Evolutionary conservation across 2,797 vertebrate genomes (phyloP).

Genomic region (Scarus forsteni): DNA sequence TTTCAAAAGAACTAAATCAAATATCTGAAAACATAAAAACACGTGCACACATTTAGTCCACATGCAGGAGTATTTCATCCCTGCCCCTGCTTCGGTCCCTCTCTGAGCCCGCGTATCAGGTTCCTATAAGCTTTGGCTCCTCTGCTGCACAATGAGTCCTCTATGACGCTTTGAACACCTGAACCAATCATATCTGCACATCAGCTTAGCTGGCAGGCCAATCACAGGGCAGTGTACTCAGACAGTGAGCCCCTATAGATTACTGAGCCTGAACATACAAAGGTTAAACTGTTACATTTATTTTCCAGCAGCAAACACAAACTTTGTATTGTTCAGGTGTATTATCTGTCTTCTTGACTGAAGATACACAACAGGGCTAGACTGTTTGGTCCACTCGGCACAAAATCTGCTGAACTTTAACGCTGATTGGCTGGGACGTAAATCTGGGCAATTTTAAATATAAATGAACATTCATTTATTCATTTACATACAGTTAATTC

Average conservation of each 20-base stretch:
- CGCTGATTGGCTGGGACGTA: background rate
- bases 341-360: too few relatives aligned
- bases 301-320: background rate
- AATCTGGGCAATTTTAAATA: background rate
- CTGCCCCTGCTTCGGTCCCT: background rate
- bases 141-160: slow-evolving; percentile 71
- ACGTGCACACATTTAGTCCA: background rate
- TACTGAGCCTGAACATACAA: background rate
- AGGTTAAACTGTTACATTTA: background rate
- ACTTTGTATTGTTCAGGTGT: background rate
- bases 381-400: background rate
- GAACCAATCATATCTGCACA: slow-evolving; percentile 64
- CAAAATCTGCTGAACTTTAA: background rate
- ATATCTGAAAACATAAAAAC: background rate
- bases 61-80: background rate
- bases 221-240: slow-evolving; percentile 2
- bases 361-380: background rate
- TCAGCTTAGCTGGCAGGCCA: slow-evolving; percentile 24
- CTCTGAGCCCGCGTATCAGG: slow-evolving; percentile 56
- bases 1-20: too few relatives aligned
- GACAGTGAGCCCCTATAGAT: slow-evolving; percentile 1
- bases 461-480: too few relatives aligned
- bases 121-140: slow-evolving; percentile 59
- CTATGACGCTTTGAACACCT: slow-evolving; percentile 66
- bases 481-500: too few relatives aligned